Base-by-base conservation (phyloP, 1,140 invertebrate species). In the Maniola jurtina region DNA sequence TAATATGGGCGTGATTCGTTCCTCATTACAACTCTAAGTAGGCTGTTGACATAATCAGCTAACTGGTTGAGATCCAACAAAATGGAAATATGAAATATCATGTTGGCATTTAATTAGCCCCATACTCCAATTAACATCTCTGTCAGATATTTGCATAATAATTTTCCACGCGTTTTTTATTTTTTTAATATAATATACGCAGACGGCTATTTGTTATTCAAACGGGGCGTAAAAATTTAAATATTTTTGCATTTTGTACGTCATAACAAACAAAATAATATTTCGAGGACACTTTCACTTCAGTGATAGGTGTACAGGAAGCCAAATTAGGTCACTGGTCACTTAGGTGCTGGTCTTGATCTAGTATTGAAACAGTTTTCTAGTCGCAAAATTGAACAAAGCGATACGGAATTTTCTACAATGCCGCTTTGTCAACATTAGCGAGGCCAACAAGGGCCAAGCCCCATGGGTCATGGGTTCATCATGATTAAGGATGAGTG, bases 351-450 rank as follows among this genome's bases (percentile, higher is more conserved):
- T 9, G 15, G 63, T 58, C 48, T 52, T 25, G 48, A 45, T 45
- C 42, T 45, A 45, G 42, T 5, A 45, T 25, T 16, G 52, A 55
- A 34, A 55, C 25, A 25, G 10, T 11, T 55, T 55, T 55, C 52
- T 34, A 34, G 16, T 55, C 33, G 11, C 34, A 55, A 35, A 55
- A 25, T 34, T 55, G 10, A 55, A 55, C 6, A 14, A 71, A 68
- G 66, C 68, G 76, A n/a, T n/a, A n/a, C n/a, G n/a, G n/a, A n/a
- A 75, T 75, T 76, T 73, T 79, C 70, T 71, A 79, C 73, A 79
- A 68, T 61, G 64, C 50, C 34, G 54, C 57, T 48, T 48, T 4
- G 4, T 25, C 25, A 1, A 25, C 25, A n/a, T n/a, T n/a, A n/a
- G n/a, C n/a, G n/a, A n/a, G n/a, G n/a, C n/a, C n/a, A n/a, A n/a